phyloP scores from a whole-genome alignment of 2,113 vertebrate species.

The Protomyctophum bolini region DNA sequence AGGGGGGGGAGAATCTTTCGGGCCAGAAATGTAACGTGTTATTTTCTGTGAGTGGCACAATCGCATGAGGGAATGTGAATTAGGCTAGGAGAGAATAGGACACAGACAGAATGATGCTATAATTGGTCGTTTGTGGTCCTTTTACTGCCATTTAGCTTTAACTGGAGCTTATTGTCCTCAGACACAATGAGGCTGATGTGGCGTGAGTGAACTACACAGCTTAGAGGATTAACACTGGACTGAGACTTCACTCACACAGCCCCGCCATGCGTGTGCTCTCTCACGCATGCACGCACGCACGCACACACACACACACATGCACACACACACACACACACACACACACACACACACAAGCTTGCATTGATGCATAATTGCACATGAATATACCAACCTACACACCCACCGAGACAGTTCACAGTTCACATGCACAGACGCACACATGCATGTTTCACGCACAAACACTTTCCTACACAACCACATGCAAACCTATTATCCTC shows the following conservation, averaged over 20 bases:
- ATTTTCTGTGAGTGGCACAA: too few species aligned
- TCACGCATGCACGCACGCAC: conserved; percentile 18
- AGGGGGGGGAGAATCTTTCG: too few species aligned
- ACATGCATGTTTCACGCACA: background rate
- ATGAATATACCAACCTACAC: too few species aligned
- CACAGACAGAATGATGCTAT: conserved; percentile 58
- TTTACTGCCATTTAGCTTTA: conserved; percentile 71
- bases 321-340: background rate
- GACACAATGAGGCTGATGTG: conserved; percentile 73
- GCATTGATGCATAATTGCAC: too few species aligned
- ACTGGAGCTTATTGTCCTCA: conserved; percentile 65
- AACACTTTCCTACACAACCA: conserved; percentile 21
- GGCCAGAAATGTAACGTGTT: too few species aligned
- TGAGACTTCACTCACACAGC: conserved; percentile 26
- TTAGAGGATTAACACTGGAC: conserved; percentile 73
- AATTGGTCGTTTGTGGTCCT: conserved; percentile 66
- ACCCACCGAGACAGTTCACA: background rate
- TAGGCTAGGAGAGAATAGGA: conserved; percentile 17
- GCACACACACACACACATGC: conserved; percentile 1
- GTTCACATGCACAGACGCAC: background rate
- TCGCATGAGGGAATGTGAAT: background rate
- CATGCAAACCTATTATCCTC: conserved; percentile 16
- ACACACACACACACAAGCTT: conserved; percentile 15
- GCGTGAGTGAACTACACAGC: conserved; percentile 70
- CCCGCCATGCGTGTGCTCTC: conserved; percentile 14